Conservation (phyloP, 2,113 vertebrate species). For the Leucosticte australis region DNA sequence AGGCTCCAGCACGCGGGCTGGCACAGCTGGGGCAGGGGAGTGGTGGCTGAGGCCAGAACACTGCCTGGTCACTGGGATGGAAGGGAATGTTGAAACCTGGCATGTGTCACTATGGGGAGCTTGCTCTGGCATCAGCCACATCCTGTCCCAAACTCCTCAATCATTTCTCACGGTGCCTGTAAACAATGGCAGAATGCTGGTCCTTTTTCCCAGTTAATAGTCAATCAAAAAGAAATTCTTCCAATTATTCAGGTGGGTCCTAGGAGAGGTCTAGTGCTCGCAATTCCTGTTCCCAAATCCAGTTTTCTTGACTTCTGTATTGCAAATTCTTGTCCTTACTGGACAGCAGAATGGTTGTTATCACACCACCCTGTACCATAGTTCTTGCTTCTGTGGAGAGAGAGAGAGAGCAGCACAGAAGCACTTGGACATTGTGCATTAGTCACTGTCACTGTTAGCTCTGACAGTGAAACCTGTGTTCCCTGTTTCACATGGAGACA, state of each 20-base stretch:
- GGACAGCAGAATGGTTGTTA: background rate
- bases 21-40: background rate
- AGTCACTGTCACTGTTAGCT: background rate
- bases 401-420: background rate
- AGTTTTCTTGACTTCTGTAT: background rate
- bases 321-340: background rate
- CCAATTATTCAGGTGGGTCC: background rate
- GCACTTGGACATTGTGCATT: background rate
- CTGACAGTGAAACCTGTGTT: background rate
- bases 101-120: accelerated
- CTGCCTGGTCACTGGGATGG: background rate
- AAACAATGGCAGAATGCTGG: background rate
- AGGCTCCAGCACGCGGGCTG: background rate
- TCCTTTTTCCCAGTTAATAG: background rate
- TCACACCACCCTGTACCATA: accelerated
- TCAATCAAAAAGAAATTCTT: background rate
- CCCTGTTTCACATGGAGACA: background rate
- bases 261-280: background rate
- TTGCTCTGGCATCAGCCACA: background rate
- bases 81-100: background rate
- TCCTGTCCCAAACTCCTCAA: background rate
- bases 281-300: background rate
- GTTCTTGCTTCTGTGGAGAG: background rate
- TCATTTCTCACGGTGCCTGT: background rate
- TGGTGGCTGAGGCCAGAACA: background rate